These are phyloP conservation scores for Spea hammondii DNA, from an alignment of 2,797 vertebrate genomes.

Conservation along the genomic window DNA sequence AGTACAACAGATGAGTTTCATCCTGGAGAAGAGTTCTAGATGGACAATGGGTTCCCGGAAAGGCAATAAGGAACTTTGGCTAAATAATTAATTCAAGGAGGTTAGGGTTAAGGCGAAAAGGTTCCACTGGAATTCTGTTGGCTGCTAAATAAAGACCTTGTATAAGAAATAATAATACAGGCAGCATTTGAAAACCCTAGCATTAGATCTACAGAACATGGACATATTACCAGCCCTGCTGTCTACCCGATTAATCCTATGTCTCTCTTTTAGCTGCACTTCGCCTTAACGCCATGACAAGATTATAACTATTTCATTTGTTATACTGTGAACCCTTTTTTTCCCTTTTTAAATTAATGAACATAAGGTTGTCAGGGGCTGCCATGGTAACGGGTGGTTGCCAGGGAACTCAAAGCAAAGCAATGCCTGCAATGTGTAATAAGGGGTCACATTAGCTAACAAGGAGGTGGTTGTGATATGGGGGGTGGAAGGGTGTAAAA, in stretches of 20 bases:
- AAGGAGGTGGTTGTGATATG: constrained; percentile 39
- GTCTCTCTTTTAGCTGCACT: constrained; percentile 28
- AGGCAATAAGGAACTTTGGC: no score
- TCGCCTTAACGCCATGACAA: constrained; percentile 59
- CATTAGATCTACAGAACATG: constrained; percentile 36
- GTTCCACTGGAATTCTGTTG: not conserved
- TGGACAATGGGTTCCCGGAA: not conserved
- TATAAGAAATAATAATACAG: constrained; percentile 15
- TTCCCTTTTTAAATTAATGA: constrained; percentile 61
- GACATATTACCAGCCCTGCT: constrained; percentile 28
- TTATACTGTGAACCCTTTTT: constrained; percentile 60
- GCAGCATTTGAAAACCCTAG: constrained; percentile 2
- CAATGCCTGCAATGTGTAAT: constrained; percentile 56
- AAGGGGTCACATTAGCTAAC: constrained; percentile 59
- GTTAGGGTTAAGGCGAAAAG: not conserved
- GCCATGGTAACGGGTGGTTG: constrained; percentile 56
- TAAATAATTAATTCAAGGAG: not conserved
- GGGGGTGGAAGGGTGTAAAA: not conserved
- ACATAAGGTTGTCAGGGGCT: constrained; percentile 61
- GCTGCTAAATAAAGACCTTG: constrained; percentile 24
- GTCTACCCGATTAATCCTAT: constrained; percentile 17
- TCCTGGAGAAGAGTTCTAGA: not conserved
- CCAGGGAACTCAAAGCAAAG: constrained; percentile 56
- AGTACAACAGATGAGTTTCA: not conserved
- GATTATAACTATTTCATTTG: constrained; percentile 65